phyloP scores from a whole-genome alignment of 1,140 invertebrate genomes.

The Calosoma granatense region DNA sequence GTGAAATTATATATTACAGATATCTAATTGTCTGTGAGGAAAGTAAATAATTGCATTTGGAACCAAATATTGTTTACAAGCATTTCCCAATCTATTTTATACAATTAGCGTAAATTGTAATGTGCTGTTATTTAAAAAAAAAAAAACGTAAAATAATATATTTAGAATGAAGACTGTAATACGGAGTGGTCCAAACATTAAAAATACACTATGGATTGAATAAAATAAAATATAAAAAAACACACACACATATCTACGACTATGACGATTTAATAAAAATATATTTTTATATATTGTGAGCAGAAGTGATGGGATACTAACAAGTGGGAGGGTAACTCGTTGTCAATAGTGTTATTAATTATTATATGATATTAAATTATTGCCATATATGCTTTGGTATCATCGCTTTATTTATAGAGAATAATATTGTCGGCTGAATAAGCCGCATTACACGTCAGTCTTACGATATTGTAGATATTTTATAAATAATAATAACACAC shows the following conservation, averaged over 20 bases:
- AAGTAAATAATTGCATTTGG: too few species aligned
- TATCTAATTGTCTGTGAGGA: too few species aligned
- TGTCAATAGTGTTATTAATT: neutral
- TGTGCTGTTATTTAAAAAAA: neutral
- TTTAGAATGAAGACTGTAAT: neutral
- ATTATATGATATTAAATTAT: neutral
- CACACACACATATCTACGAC: neutral
- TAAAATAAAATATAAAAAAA: neutral
- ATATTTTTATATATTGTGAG: conserved; percentile 8
- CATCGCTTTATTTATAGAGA: conserved; percentile 29
- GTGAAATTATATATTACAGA: too few species aligned
- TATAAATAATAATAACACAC: neutral
- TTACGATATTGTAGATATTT: conserved; percentile 1
- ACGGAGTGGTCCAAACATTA: conserved; percentile 1
- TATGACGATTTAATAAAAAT: conserved; percentile 1
- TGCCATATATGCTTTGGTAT: conserved; percentile 28
- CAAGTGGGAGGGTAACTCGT: neutral
- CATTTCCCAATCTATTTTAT: too few species aligned
- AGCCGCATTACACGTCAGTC: neutral
- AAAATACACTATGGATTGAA: neutral
- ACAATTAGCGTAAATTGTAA: too few species aligned
- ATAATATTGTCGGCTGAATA: conserved; percentile 7
- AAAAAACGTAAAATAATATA: too few species aligned
- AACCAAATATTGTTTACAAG: too few species aligned
- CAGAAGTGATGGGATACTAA: neutral